Conservation (phyloP, 2,888 invertebrate species). For the Hedychridium roseum region DNA sequence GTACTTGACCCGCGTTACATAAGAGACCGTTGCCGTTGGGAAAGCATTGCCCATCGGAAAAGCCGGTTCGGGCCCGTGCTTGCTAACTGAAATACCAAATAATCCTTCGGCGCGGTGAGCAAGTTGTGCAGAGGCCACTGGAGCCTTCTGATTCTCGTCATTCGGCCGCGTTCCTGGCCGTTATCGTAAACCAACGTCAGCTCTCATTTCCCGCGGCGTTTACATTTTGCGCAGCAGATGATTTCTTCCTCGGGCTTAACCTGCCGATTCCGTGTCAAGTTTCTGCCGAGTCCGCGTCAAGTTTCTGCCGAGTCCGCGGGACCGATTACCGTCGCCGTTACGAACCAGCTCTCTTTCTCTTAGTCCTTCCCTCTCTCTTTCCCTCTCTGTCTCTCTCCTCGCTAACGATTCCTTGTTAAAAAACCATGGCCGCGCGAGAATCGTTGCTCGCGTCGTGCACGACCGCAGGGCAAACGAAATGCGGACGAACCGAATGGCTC, state of each 20-base stretch:
- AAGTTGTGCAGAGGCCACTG: too few species aligned
- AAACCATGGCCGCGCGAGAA: too few species aligned
- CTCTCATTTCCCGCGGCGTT: slow-evolving; percentile 12
- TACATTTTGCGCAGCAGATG: slow-evolving; percentile 4
- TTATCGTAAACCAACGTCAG: slow-evolving; percentile 10
- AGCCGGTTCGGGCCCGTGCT: neutral
- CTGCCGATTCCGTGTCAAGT: neutral
- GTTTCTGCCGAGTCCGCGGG: neutral
- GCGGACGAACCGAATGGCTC: too few species aligned
- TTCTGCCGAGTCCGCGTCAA: neutral
- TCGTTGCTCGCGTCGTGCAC: too few species aligned
- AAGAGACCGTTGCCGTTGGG: neutral
- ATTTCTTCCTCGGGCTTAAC: neutral
- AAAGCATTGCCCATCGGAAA: slow-evolving; percentile 1
- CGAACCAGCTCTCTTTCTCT: neutral
- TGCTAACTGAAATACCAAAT: too few species aligned
- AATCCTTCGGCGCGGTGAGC: too few species aligned
- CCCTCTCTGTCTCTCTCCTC: too few species aligned
- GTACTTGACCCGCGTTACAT: neutral
- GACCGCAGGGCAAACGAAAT: too few species aligned
- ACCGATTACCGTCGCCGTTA: neutral
- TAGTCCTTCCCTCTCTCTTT: neutral
- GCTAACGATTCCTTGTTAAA: too few species aligned
- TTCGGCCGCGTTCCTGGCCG: neutral
- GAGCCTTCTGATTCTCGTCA: neutral